Conservation (phyloP, 2,113 vertebrate genomes). For the Suncus etruscus region DNA sequence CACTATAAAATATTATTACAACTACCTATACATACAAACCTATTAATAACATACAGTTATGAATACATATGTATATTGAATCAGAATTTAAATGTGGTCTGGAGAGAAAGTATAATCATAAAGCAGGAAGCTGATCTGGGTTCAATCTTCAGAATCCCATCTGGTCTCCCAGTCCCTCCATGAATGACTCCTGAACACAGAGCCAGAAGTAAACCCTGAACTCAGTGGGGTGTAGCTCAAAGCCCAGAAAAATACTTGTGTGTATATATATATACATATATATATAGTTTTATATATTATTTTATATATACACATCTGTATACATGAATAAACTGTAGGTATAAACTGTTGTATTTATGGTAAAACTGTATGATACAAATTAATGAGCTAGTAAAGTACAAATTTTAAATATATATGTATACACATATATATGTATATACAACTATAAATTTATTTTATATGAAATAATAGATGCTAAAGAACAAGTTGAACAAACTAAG, state of each 20-base stretch:
- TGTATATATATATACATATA: no score
- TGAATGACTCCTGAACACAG: no score
- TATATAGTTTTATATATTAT: neutral
- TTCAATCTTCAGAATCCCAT: neutral
- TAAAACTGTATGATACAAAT: no score
- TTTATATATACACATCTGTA: neutral
- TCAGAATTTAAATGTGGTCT: neutral
- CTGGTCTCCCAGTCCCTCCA: neutral
- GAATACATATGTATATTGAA: no score
- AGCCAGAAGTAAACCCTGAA: no score
- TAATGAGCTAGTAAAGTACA: no score
- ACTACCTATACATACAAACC: neutral
- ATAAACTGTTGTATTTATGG: neutral
- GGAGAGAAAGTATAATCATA: neutral
- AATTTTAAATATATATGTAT: neutral
- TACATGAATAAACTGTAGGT: neutral
- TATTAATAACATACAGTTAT: no score
- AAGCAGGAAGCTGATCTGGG: neutral
- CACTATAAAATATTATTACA: neutral
- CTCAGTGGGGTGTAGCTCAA: no score
- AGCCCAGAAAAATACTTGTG: neutral
- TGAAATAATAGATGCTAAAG: no score
- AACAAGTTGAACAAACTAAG: no score
- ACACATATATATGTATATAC: neutral
- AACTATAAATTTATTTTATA: neutral